Percentiles rank a stretch among this genome's conserved stretches.
Evolutionary conservation across 2,888 invertebrate species (phyloP).

Genomic region (Osedax frankpressi): DNA sequence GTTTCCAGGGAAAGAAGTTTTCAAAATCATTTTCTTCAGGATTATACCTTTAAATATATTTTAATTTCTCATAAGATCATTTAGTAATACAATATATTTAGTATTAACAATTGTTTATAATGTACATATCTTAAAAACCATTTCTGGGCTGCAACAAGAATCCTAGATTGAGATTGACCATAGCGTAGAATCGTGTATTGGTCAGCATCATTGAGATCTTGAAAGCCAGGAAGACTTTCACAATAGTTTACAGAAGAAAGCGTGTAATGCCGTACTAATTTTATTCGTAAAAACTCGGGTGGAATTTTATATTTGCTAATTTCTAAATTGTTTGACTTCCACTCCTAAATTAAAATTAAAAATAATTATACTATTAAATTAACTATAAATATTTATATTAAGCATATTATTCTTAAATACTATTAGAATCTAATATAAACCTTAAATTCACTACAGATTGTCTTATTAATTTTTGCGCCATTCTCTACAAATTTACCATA

Average conservation of each 20-base stretch:
- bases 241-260: slow-evolving; percentile 26
- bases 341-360: no score
- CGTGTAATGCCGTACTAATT: slow-evolving; percentile 27
- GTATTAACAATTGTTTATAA: background rate
- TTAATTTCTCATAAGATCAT: background rate
- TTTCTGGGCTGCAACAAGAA: slow-evolving; percentile 26
- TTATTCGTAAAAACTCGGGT: slow-evolving; percentile 24
- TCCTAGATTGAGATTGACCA: slow-evolving; percentile 27
- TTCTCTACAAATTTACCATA: slow-evolving; percentile 15
- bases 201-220: slow-evolving; percentile 22
- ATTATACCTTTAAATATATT: slow-evolving; percentile 8
- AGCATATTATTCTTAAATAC: no score
- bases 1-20: slow-evolving; percentile 26
- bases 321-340: background rate
- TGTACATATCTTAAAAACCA: slow-evolving; percentile 19
- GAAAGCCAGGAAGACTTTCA: slow-evolving; percentile 26
- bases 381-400: no score
- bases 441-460: slow-evolving; percentile 13
- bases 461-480: slow-evolving; percentile 14
- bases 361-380: no score
- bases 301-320: background rate
- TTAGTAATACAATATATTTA: no score
- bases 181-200: slow-evolving; percentile 26
- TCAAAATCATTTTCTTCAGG: slow-evolving; percentile 21
- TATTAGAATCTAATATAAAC: slow-evolving; percentile 13